phyloP scores from a whole-genome alignment of 2,113 vertebrate species.

The Cynopterus brachyotis region DNA sequence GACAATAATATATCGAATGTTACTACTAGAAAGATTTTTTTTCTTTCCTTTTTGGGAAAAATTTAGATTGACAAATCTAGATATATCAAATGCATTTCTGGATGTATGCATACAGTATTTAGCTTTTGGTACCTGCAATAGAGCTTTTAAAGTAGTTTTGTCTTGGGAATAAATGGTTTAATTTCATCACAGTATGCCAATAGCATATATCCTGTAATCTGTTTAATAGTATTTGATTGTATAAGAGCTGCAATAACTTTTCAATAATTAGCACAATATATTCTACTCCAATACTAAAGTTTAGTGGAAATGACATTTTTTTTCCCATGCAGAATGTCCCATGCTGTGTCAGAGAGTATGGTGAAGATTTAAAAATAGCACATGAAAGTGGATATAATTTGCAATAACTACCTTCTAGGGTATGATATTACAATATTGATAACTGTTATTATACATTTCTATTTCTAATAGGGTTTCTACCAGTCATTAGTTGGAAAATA shows the following conservation, averaged over 20 bases:
- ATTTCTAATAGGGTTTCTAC: neutral
- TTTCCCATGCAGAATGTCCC: neutral
- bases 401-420: neutral
- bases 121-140: neutral
- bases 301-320: conserved; percentile 8
- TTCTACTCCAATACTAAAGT: neutral
- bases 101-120: neutral
- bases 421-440: neutral
- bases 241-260: neutral
- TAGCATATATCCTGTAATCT: neutral
- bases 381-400: neutral
- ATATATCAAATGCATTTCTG: neutral
- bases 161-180: conserved; percentile 36
- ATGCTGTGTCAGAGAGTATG: neutral
- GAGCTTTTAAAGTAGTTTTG: neutral
- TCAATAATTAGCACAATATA: neutral
- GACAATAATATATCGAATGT: neutral
- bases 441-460: neutral
- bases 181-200: neutral
- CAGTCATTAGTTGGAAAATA: neutral
- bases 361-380: conserved; percentile 3
- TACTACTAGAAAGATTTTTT: neutral
- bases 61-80: neutral
- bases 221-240: neutral
- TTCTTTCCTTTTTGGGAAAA: neutral